phyloP scores from a whole-genome alignment of 2,113 vertebrate genomes.

The Lethenteron reissneri region DNA sequence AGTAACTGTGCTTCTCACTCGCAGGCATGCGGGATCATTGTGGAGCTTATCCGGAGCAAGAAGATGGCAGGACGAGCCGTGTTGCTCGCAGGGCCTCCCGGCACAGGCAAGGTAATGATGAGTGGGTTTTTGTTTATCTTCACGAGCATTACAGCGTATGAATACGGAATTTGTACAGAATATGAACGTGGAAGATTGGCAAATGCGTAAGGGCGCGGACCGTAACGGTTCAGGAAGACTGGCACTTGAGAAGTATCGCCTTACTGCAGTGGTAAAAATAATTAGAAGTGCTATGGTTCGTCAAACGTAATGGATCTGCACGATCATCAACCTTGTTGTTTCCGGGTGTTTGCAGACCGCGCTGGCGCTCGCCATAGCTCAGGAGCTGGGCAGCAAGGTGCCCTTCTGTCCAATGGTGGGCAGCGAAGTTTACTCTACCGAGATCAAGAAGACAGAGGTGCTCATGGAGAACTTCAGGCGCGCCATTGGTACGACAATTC shows the following conservation, averaged over 20 bases:
- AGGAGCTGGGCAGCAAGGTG: conserved; percentile 89
- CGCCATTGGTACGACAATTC: conserved; percentile 57
- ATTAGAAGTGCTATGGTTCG: no score
- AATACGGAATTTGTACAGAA: no score
- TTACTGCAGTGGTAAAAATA: no score
- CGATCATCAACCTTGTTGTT: not conserved
- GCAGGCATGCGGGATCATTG: conserved; percentile 82
- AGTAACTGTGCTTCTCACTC: conserved; percentile 11
- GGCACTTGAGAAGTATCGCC: no score
- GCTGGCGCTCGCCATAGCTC: conserved; percentile 72
- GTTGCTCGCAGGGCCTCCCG: conserved; percentile 75
- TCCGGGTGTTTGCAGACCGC: conserved; percentile 38
- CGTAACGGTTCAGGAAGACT: no score
- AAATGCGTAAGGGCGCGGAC: no score
- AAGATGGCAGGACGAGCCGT: conserved; percentile 94
- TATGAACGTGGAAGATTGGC: no score
- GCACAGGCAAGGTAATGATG: conserved; percentile 70
- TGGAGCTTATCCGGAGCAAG: conserved; percentile 83
- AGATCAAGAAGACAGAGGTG: conserved; percentile 98
- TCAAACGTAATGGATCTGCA: no score
- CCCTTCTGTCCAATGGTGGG: conserved; percentile 98
- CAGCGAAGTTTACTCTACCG: conserved; percentile 86
- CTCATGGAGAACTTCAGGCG: conserved; percentile 96
- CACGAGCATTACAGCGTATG: no score
- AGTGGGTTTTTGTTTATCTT: no score